These are phyloP conservation scores for Myopa testacea DNA, from an alignment of 2,888 invertebrate genomes.

Conservation along the genomic window DNA sequence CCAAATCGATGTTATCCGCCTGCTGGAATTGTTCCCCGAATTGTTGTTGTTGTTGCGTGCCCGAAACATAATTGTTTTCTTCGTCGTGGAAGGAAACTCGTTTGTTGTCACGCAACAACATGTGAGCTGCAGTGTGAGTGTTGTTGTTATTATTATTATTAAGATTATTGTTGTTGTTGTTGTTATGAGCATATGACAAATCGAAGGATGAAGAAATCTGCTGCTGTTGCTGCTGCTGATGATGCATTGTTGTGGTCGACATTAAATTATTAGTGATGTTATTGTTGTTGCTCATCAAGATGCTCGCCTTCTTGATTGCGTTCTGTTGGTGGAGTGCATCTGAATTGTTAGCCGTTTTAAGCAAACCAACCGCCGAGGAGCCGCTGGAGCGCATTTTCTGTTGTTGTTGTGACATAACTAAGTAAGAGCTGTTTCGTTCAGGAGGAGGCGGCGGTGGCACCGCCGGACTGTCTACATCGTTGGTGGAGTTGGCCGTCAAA, in stretches of 20 bases:
- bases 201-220: slow-evolving; percentile 4
- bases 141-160: slow-evolving; percentile 39
- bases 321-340: slow-evolving; percentile 52
- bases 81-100: slow-evolving; percentile 83
- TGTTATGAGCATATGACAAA: slow-evolving; percentile 17
- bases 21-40: slow-evolving; percentile 28
- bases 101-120: slow-evolving; percentile 70
- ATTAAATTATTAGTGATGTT: slow-evolving; percentile 51
- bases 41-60: slow-evolving; percentile 35
- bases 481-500: slow-evolving; percentile 45
- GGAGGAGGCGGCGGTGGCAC: slow-evolving; percentile 80
- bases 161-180: slow-evolving; percentile 44
- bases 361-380: slow-evolving; percentile 55
- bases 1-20: slow-evolving; percentile 36
- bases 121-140: slow-evolving; percentile 51
- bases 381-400: slow-evolving; percentile 54
- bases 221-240: slow-evolving; percentile 26
- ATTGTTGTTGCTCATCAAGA: slow-evolving; percentile 51
- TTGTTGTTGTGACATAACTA: slow-evolving; percentile 80
- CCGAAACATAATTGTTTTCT: slow-evolving; percentile 64
- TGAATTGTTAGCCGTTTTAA: slow-evolving; percentile 60
- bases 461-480: slow-evolving; percentile 50
- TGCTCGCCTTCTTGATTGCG: slow-evolving; percentile 54
- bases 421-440: slow-evolving; percentile 89
- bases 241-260: slow-evolving; percentile 23